These are phyloP conservation scores for Athrips mouffetella DNA, from an alignment of 2,888 invertebrate genomes.

Conservation along the genomic window DNA sequence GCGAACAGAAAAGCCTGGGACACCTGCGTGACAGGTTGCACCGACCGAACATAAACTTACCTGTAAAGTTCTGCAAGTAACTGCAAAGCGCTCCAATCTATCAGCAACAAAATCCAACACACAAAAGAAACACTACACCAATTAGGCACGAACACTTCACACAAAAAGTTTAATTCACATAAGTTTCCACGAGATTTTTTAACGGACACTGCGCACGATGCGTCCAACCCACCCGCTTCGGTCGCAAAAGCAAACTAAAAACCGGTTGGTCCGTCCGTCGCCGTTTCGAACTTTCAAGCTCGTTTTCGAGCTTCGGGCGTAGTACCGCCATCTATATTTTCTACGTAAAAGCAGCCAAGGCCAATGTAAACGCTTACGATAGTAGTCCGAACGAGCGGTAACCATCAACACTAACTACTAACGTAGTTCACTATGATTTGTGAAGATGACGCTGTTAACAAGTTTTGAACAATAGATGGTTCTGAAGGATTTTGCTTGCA, in stretches of 20 bases:
- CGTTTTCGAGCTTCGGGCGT: background rate
- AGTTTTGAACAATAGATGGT: no score
- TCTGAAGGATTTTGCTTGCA: no score
- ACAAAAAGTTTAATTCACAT: conserved; percentile 43
- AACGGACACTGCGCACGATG: conserved; percentile 36
- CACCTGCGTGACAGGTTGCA: conserved; percentile 76
- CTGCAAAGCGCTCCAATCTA: conserved; percentile 31
- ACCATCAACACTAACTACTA: no score
- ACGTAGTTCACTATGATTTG: no score
- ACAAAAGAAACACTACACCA: conserved; percentile 41
- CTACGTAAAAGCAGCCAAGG: no score
- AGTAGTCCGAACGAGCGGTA: no score
- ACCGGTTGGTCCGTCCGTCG: conserved; percentile 22
- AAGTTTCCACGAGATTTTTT: conserved; percentile 63
- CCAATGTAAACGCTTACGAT: no score
- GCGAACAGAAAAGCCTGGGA: conserved; percentile 42
- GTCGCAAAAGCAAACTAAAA: conserved; percentile 53
- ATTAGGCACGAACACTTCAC: conserved; percentile 44
- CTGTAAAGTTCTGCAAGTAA: conserved; percentile 43
- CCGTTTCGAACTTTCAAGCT: conserved; percentile 24
- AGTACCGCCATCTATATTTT: conserved; percentile 22
- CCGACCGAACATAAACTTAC: conserved; percentile 54
- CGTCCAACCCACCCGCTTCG: conserved; percentile 38
- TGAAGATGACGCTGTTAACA: no score
- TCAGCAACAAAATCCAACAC: conserved; percentile 31